Evolutionary conservation across 1,140 invertebrate genomes (phyloP).

Genomic region (Drosophila dunni): DNA sequence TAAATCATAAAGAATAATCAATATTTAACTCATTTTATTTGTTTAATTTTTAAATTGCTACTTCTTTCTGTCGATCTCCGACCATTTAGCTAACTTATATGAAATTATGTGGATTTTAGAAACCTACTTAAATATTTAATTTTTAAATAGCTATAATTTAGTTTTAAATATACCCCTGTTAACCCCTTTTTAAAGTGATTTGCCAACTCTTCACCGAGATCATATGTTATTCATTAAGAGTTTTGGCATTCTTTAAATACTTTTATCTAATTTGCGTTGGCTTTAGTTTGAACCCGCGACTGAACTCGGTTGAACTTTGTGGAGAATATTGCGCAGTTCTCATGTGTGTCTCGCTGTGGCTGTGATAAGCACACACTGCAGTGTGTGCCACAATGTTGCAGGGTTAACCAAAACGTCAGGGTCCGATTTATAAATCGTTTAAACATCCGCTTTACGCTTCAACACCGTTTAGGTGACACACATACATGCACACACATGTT

Average conservation of each 20-base stretch:
- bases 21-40: too few relatives aligned
- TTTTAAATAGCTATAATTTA: neutral
- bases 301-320: slow-evolving; percentile 40
- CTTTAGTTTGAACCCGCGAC: slow-evolving; percentile 14
- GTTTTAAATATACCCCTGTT: neutral
- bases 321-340: neutral
- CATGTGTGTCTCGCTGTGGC: slow-evolving; percentile 1
- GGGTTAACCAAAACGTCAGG: slow-evolving; percentile 18
- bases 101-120: too few relatives aligned
- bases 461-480: slow-evolving; percentile 51
- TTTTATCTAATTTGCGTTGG: slow-evolving; percentile 18
- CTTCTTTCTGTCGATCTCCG: too few relatives aligned
- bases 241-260: slow-evolving; percentile 16
- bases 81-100: too few relatives aligned
- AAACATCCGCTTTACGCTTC: slow-evolving; percentile 67
- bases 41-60: too few relatives aligned
- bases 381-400: slow-evolving; percentile 39
- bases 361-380: slow-evolving; percentile 19
- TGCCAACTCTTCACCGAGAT: neutral
- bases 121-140: neutral
- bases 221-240: neutral
- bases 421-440: slow-evolving; percentile 59
- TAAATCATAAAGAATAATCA: too few relatives aligned
- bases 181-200: neutral
- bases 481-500: slow-evolving; percentile 6